A percentile compares a stretch with the other conserved stretches of the same genome.
Conservation (phyloP, 1,140 invertebrate species). For the Mercenaria mercenaria region DNA sequence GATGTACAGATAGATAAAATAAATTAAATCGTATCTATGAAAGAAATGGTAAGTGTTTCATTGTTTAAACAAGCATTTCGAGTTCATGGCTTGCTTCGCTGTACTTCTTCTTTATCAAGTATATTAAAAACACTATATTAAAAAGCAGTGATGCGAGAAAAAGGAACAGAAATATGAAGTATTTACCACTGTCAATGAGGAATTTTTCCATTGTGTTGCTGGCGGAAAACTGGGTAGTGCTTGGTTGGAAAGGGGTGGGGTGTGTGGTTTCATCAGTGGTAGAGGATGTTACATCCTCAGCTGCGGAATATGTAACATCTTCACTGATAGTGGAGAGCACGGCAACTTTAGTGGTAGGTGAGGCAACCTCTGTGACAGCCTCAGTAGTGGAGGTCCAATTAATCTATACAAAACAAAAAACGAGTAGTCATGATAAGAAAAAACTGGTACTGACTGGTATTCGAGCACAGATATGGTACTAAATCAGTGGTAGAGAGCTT, state of each 20-base stretch:
- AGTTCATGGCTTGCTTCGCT: no score
- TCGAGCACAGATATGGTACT: no score
- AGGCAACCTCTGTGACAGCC: not conserved
- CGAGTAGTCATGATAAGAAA: no score
- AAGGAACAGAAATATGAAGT: not conserved
- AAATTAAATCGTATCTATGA: no score
- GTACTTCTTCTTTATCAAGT: no score
- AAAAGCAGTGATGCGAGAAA: not conserved
- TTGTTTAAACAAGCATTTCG: no score
- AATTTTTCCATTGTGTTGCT: not conserved
- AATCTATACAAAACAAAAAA: no score
- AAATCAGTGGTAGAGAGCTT: no score
- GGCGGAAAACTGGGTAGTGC: not conserved
- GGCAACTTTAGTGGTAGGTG: slow-evolving; percentile 2
- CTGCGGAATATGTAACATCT: not conserved
- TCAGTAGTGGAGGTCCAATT: not conserved
- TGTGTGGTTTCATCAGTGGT: not conserved
- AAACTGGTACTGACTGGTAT: no score
- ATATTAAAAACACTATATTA: no score
- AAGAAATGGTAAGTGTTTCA: no score
- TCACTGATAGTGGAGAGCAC: slow-evolving; percentile 2
- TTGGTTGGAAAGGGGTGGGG: not conserved
- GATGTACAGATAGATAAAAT: no score
- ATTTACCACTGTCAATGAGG: slow-evolving; percentile 3
- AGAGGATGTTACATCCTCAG: not conserved